phyloP scores from a whole-genome alignment of 2,113 vertebrate species.

The Limnothrissa miodon region DNA sequence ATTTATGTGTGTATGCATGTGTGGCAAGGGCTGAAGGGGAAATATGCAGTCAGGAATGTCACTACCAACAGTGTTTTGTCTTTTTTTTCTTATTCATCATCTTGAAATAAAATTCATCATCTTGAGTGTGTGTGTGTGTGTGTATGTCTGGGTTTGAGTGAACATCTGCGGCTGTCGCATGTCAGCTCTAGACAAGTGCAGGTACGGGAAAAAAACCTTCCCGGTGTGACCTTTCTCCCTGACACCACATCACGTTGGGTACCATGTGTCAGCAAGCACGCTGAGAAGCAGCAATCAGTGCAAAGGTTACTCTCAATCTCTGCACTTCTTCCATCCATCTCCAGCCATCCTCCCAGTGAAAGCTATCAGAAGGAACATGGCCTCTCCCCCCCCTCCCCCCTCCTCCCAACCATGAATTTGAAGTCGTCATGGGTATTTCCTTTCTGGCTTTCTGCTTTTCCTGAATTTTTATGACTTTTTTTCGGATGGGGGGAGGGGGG shows the following conservation, averaged over 20 bases:
- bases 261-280: constrained; percentile 1
- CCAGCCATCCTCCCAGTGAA: not conserved
- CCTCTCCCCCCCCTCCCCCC: too few species aligned
- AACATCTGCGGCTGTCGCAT: constrained; percentile 11
- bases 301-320: constrained; percentile 17
- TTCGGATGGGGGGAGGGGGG: too few species aligned
- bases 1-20: too few species aligned
- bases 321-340: not conserved
- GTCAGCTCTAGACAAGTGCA: constrained; percentile 17
- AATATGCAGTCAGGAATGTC: constrained; percentile 3
- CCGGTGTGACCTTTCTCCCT: constrained; percentile 8
- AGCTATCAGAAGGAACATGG: not conserved
- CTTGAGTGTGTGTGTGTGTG: not conserved
- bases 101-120: not conserved
- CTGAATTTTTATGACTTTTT: not conserved
- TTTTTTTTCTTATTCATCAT: not conserved
- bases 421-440: constrained; percentile 3
- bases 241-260: not conserved
- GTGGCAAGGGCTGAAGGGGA: not conserved
- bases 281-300: constrained; percentile 20
- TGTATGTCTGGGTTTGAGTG: constrained; percentile 1
- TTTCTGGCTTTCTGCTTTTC: not conserved
- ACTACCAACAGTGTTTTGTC: constrained; percentile 11
- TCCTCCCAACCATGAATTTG: not conserved
- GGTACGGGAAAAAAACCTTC: not conserved